These are phyloP conservation scores for Coelogynopora nodosa DNA, from an alignment of 2,888 invertebrate species.

Conservation along the genomic window DNA sequence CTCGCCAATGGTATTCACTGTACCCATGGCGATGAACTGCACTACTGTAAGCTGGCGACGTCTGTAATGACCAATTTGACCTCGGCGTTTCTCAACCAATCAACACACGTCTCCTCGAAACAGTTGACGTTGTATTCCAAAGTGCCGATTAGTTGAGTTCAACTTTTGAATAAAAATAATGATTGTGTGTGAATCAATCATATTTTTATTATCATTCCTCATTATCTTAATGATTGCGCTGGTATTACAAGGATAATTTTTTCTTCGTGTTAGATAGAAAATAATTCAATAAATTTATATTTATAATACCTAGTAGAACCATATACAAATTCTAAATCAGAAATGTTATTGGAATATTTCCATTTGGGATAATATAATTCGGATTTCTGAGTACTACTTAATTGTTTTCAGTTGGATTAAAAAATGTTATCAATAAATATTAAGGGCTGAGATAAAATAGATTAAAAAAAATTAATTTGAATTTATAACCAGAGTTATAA, in stretches of 20 bases:
- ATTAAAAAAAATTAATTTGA: too few species aligned
- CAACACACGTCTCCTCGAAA: background rate
- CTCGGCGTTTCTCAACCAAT: background rate
- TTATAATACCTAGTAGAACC: background rate
- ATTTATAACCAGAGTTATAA: too few species aligned
- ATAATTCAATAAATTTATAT: too few species aligned
- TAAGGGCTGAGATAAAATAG: too few species aligned
- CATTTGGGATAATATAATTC: too few species aligned
- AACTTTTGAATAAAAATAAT: background rate
- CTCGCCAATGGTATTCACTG: slow-evolving; percentile 65
- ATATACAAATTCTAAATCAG: too few species aligned
- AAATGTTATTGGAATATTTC: too few species aligned
- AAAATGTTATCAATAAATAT: too few species aligned
- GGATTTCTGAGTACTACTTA: too few species aligned
- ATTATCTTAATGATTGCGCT: too few species aligned
- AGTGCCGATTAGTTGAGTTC: background rate
- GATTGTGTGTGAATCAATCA: background rate
- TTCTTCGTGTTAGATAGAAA: background rate
- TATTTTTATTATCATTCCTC: background rate
- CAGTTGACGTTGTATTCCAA: background rate
- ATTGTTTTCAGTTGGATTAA: too few species aligned
- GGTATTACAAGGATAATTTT: too few species aligned
- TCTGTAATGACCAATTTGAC: background rate
- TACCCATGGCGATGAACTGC: slow-evolving; percentile 68
- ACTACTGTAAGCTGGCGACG: slow-evolving; percentile 65